Evolutionary conservation across 2,113 vertebrate genomes (phyloP).

Genomic region (Stigmatopora nigra): DNA sequence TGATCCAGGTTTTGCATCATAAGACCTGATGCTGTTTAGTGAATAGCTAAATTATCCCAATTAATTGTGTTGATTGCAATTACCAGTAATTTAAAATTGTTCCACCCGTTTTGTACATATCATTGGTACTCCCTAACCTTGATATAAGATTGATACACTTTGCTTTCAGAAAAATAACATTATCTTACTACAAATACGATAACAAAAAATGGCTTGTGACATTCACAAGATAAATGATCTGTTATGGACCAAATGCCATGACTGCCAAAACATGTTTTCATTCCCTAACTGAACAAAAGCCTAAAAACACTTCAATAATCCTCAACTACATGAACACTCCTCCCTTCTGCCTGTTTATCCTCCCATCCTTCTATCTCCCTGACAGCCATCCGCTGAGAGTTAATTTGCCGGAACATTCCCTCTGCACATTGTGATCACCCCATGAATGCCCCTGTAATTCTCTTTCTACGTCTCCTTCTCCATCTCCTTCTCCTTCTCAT

Average conservation of each 20-base stretch:
- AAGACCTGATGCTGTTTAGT: too few relatives aligned
- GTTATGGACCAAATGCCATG: slow-evolving; percentile 27
- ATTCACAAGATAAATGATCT: slow-evolving; percentile 9
- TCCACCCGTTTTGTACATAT: background rate
- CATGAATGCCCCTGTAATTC: slow-evolving; percentile 77
- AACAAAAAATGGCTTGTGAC: background rate
- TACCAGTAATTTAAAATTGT: background rate
- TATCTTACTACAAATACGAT: background rate
- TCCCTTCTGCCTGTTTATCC: slow-evolving; percentile 50
- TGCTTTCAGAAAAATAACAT: slow-evolving; percentile 4
- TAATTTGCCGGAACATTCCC: slow-evolving; percentile 73
- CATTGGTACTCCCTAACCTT: background rate
- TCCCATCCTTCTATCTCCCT: slow-evolving; percentile 63
- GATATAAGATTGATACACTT: background rate
- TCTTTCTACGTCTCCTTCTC: too few relatives aligned
- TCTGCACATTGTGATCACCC: slow-evolving; percentile 71
- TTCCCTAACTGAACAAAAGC: slow-evolving; percentile 12
- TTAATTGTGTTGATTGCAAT: too few relatives aligned
- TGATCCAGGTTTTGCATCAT: too few relatives aligned
- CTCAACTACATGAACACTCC: slow-evolving; percentile 31
- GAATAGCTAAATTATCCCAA: too few relatives aligned
- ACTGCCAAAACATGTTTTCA: slow-evolving; percentile 21
- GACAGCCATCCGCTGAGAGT: slow-evolving; percentile 62
- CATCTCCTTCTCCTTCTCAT: slow-evolving; percentile 70
- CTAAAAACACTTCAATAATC: slow-evolving; percentile 20